A percentile compares a stretch with the other conserved stretches of the same genome.
Conservation (phyloP, 2,113 vertebrate species). For the Ochotona curzoniae region DNA sequence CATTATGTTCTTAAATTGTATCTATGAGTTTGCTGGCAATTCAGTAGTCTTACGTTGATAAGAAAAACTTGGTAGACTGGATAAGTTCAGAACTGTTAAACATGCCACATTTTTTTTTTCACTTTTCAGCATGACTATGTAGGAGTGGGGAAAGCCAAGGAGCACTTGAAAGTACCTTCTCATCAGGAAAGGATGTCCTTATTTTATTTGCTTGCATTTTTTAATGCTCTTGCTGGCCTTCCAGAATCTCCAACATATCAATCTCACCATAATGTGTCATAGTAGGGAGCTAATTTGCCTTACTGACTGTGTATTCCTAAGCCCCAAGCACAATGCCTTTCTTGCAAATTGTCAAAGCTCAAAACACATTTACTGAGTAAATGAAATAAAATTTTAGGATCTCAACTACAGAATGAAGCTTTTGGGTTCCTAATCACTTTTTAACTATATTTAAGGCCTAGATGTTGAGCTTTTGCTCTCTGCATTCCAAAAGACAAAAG, state of each 20-base stretch:
- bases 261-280: not conserved
- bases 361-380: not conserved
- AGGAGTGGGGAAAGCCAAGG: not conserved
- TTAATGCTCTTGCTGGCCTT: not conserved
- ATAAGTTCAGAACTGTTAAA: not conserved
- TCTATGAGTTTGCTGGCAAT: not conserved
- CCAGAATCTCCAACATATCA: not conserved
- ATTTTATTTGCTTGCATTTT: slow-evolving; percentile 13
- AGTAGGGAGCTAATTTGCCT: not conserved
- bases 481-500: not conserved
- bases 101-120: not conserved
- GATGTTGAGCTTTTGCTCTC: not conserved
- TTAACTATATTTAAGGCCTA: not conserved
- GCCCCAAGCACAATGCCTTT: not conserved
- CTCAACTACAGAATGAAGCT: not conserved
- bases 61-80: not conserved
- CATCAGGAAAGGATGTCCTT: not conserved
- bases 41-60: not conserved
- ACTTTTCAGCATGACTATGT: not conserved
- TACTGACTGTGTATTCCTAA: not conserved
- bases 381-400: not conserved
- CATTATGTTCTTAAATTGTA: too few species aligned
- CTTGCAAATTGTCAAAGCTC: not conserved
- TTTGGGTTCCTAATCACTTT: not conserved
- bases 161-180: not conserved